Base-by-base conservation (phyloP, 2,888 invertebrate species). In the Drosophila diplacantha region DNA sequence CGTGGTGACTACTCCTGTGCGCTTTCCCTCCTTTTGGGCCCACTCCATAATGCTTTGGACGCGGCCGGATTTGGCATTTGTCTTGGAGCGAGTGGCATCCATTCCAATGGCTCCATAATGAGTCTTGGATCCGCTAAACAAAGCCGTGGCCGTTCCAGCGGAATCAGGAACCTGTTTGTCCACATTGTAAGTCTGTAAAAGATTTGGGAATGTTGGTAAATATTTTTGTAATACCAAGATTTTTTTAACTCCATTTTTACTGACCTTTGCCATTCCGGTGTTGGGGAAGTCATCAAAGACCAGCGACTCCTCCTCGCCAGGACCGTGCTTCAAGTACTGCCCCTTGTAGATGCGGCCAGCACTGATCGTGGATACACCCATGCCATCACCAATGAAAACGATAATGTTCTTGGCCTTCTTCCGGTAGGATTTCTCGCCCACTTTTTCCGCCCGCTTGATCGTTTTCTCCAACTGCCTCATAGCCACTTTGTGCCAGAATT, bases 101-200 rank as follows among this genome's bases (percentile, higher is more conserved):
- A 92, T 85, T 7, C 92, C 92, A 46, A 92, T 86, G 11, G 90
- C 89, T 55, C 89, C 90, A 69, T 90, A 90, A 68, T 91, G 90
- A 38, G 90, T 90, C 85, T 93, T 93, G 0, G 91, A 90, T 1
- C 93, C 93, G 54, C 90, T 89, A 72, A 92, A 91, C 78, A 91
- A 90, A 2, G 93, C 92, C 1, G 93, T 93, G 1, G 92, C 93
- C 1, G 93, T 92, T 3, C 91, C 92, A 2, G 93, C 93, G 3
- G 93, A 93, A 79, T 93, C 93, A 0, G 93, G 91, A 14, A 92
- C 92, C 87, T 93, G 93, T 60, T 90, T 90, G 83, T 93, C 92
- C n/a, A 91, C 90, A 73, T 92, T 92, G 86, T 93, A 93, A 0
- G 93, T 93, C 92, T 93, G 62, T 3, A 18, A 20, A 22, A 4